These are phyloP conservation scores for Sardina pilchardus DNA, from an alignment of 2,113 vertebrate genomes.

Conservation along the genomic window DNA sequence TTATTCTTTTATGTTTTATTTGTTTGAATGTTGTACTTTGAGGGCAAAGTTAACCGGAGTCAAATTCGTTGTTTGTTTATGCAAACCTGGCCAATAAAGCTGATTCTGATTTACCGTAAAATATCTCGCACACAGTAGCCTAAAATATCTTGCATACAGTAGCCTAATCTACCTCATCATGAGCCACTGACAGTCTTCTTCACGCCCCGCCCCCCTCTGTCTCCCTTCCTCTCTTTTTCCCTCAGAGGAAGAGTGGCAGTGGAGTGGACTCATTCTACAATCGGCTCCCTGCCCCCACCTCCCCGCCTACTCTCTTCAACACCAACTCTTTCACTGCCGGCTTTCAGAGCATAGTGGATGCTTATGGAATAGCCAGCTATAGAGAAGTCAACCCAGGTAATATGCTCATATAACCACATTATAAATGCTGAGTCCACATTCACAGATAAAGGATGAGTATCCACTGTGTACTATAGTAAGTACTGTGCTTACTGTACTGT, in stretches of 20 bases:
- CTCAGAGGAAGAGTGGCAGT: conserved; percentile 78
- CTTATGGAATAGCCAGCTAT: conserved; percentile 91
- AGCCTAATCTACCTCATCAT: no score
- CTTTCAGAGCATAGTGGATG: conserved; percentile 93
- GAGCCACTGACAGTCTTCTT: not conserved
- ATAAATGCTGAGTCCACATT: not conserved
- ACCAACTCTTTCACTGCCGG: conserved; percentile 90
- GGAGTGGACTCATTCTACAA: conserved; percentile 90
- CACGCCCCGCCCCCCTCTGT: not conserved
- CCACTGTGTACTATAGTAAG: not conserved
- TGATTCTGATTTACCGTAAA: no score
- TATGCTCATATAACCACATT: no score
- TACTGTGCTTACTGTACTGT: not conserved
- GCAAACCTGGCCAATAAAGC: no score
- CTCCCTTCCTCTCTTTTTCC: not conserved
- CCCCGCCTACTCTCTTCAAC: conserved; percentile 88
- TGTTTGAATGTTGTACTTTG: no score
- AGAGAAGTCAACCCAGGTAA: conserved; percentile 93
- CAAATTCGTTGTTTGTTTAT: no score
- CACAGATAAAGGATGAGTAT: not conserved
- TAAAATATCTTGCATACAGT: no score
- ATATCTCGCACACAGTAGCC: no score
- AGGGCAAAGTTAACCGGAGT: no score
- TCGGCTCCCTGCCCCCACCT: conserved; percentile 74
- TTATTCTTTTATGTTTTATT: no score